Percentiles rank a stretch among this genome's conserved stretches.
These are phyloP conservation scores for Cygnus atratus DNA, from an alignment of 2,113 vertebrate genomes.

Conservation along the genomic window DNA sequence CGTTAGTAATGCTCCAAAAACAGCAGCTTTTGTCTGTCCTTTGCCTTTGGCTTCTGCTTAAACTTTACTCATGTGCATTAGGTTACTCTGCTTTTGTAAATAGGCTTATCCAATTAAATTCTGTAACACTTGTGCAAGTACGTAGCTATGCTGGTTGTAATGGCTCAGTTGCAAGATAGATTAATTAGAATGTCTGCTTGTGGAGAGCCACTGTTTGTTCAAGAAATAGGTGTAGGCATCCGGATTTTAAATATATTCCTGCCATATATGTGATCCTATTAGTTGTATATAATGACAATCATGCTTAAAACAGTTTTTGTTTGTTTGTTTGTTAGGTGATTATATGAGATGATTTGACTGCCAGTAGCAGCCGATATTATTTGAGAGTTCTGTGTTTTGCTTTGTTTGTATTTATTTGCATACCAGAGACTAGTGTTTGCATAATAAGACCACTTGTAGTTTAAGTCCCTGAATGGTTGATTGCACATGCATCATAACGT, in stretches of 20 bases:
- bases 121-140: conserved; percentile 34
- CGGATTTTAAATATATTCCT: conserved; percentile 29
- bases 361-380: conserved; percentile 69
- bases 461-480: conserved; percentile 70
- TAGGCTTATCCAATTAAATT: conserved; percentile 65
- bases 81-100: conserved; percentile 56
- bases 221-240: neutral
- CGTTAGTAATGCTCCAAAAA: conserved; percentile 22
- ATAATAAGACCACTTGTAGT: conserved; percentile 74
- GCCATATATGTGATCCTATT: neutral
- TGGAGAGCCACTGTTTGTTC: neutral
- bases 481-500: conserved; percentile 42
- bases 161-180: conserved; percentile 35
- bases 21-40: neutral
- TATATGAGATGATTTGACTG: conserved; percentile 58
- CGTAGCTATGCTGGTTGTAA: conserved; percentile 34
- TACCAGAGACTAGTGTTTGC: conserved; percentile 73
- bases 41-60: neutral
- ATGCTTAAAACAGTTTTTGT: neutral
- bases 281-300: neutral
- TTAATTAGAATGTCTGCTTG: conserved; percentile 49
- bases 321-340: neutral
- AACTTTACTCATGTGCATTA: neutral
- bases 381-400: conserved; percentile 59
- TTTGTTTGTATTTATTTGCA: conserved; percentile 77